Conservation (phyloP, 1,140 invertebrate genomes). For the Drosophila ironensis region DNA sequence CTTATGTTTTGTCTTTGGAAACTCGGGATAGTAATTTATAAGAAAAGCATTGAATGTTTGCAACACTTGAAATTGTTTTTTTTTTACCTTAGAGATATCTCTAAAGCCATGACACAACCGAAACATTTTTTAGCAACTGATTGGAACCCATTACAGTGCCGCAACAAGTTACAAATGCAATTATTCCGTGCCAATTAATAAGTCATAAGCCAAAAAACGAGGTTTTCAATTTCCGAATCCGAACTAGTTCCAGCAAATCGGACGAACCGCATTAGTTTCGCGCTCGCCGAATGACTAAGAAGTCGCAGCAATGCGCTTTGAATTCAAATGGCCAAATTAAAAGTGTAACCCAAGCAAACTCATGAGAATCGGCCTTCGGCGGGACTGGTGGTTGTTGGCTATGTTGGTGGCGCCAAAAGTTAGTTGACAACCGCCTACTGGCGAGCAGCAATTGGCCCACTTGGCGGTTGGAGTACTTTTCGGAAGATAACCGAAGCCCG, state of each 20-base stretch:
- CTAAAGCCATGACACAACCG: too few species aligned
- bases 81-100: too few species aligned
- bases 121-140: too few species aligned
- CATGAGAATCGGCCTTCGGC: constrained; percentile 51
- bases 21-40: too few species aligned
- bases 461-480: constrained; percentile 31
- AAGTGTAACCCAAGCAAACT: constrained; percentile 5
- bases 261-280: not conserved
- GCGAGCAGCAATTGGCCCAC: constrained; percentile 44
- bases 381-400: not conserved
- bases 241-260: constrained; percentile 29
- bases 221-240: not conserved
- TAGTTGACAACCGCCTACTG: too few species aligned
- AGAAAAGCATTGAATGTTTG: too few species aligned
- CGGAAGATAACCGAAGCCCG: constrained; percentile 11
- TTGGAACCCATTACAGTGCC: too few species aligned
- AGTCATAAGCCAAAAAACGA: too few species aligned
- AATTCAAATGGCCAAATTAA: constrained; percentile 54
- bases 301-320: constrained; percentile 19
- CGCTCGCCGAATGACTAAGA: constrained; percentile 23
- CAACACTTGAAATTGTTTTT: too few species aligned
- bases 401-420: constrained; percentile 26
- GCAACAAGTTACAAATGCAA: too few species aligned
- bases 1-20: too few species aligned
- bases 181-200: too few species aligned